phyloP scores from a whole-genome alignment of 2,113 vertebrate genomes.

The Zeus faber region DNA sequence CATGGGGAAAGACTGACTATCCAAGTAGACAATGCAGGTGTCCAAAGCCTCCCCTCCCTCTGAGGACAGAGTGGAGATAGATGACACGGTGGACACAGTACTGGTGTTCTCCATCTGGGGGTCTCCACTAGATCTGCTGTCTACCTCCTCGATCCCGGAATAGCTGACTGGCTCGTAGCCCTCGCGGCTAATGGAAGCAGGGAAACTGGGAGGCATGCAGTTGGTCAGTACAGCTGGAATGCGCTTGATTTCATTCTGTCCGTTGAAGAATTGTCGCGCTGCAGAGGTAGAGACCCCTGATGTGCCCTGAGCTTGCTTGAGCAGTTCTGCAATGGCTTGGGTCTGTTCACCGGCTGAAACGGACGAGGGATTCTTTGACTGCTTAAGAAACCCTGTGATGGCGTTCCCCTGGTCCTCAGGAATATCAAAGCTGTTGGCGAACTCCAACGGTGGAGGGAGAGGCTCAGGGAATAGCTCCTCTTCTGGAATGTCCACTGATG shows the following conservation, averaged over 20 bases:
- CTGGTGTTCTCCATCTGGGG: slow-evolving; percentile 91
- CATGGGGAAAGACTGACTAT: slow-evolving; percentile 84
- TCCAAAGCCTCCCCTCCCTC: slow-evolving; percentile 85
- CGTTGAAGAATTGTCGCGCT: slow-evolving; percentile 28
- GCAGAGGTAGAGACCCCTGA: background rate
- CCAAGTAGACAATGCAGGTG: slow-evolving; percentile 89
- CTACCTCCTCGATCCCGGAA: slow-evolving; percentile 87
- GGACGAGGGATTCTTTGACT: slow-evolving; percentile 68
- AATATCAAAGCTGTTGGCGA: slow-evolving; percentile 91
- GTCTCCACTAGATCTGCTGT: slow-evolving; percentile 87
- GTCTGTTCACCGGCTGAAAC: too few relatives aligned
- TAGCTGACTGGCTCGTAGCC: slow-evolving; percentile 83
- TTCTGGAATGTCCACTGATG: slow-evolving; percentile 86
- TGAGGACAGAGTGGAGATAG: slow-evolving; percentile 89
- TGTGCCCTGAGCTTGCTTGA: background rate
- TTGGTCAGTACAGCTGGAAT: slow-evolving; percentile 77
- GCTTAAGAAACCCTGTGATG: slow-evolving; percentile 72
- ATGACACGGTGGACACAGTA: slow-evolving; percentile 91
- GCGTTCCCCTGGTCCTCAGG: slow-evolving; percentile 76
- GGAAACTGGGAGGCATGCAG: slow-evolving; percentile 82
- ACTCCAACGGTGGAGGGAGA: slow-evolving; percentile 86
- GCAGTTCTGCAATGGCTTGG: background rate
- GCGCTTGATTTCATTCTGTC: slow-evolving; percentile 76
- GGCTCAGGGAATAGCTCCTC: slow-evolving; percentile 89
- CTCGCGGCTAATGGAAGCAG: slow-evolving; percentile 77